These are phyloP conservation scores for Osmerus eperlanus DNA, from an alignment of 2,113 vertebrate species.

Conservation along the genomic window DNA sequence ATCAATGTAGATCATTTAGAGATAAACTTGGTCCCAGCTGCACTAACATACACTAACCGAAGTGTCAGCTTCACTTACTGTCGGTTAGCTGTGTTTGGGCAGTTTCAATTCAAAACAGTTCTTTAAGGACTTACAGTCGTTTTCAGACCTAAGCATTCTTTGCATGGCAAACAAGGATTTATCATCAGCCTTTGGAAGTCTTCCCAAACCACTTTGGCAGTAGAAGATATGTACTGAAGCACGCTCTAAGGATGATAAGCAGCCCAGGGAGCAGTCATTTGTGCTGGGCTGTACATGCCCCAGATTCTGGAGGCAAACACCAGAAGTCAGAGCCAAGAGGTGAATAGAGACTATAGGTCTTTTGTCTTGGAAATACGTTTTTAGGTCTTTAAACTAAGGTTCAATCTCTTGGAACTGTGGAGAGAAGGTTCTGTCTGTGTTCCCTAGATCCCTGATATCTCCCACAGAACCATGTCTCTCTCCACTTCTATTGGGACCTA, in stretches of 20 bases:
- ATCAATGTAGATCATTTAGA: slow-evolving; percentile 34
- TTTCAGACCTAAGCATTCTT: slow-evolving; percentile 21
- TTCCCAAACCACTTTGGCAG: slow-evolving; percentile 32
- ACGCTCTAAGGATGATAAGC: slow-evolving; percentile 15
- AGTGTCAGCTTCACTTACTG: background rate
- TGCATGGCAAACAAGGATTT: slow-evolving; percentile 19
- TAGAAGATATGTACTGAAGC: slow-evolving; percentile 26
- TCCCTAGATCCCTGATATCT: too few species aligned
- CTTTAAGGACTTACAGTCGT: background rate
- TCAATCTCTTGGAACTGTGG: too few species aligned
- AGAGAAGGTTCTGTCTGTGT: too few species aligned
- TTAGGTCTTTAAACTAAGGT: background rate
- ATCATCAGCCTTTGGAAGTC: slow-evolving; percentile 33
- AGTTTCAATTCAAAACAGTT: too few species aligned
- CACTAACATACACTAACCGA: background rate
- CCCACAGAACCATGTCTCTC: too few species aligned
- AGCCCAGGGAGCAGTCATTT: slow-evolving; percentile 14
- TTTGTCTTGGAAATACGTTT: background rate
- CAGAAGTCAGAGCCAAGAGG: slow-evolving; percentile 28
- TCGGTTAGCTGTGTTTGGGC: background rate
- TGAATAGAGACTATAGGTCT: slow-evolving; percentile 4
- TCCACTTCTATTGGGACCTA: too few species aligned
- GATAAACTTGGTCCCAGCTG: background rate
- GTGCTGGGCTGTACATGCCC: slow-evolving; percentile 25
- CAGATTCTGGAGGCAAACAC: background rate